A percentile compares a stretch with the other conserved stretches of the same genome.
Evolutionary conservation across 2,113 vertebrate genomes (phyloP).

Genomic region (Antechinus flavipes): DNA sequence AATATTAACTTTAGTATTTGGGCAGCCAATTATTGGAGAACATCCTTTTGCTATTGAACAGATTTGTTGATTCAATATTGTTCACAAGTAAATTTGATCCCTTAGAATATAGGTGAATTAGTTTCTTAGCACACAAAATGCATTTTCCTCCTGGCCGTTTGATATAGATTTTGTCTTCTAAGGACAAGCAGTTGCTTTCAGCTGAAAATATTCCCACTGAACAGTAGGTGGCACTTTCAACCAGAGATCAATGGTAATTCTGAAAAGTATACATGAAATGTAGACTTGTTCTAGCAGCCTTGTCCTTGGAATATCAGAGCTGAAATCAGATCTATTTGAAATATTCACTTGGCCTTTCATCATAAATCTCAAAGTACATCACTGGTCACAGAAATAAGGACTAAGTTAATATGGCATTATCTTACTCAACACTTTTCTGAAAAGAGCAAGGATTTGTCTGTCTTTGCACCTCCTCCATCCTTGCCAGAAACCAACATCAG

Average conservation of each 20-base stretch:
- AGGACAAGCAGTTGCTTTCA: not conserved
- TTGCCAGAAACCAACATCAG: not conserved
- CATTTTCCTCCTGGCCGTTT: not conserved
- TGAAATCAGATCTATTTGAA: slow-evolving; percentile 31
- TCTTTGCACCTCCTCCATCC: not conserved
- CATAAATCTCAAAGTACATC: not conserved
- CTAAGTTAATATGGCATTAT: not conserved
- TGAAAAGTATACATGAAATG: not conserved
- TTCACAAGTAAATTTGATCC: not conserved
- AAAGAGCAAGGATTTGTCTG: not conserved
- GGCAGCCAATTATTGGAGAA: accelerated
- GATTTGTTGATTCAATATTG: not conserved
- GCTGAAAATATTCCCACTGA: not conserved
- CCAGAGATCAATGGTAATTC: not conserved
- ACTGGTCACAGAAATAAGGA: not conserved
- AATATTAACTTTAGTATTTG: slow-evolving; percentile 19
- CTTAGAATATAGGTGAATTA: not conserved
- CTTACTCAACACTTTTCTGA: not conserved
- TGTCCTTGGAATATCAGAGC: not conserved
- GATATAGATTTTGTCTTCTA: not conserved
- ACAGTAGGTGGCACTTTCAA: slow-evolving; percentile 80
- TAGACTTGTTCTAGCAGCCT: not conserved
- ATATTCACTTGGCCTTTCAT: slow-evolving; percentile 3
- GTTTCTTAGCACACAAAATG: slow-evolving; percentile 13
- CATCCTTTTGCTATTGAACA: not conserved